Evolutionary conservation across 2,797 vertebrate genomes (phyloP), one percentile per base, ranked within the genome.

Genomic region (Apodemus agrarius): DNA sequence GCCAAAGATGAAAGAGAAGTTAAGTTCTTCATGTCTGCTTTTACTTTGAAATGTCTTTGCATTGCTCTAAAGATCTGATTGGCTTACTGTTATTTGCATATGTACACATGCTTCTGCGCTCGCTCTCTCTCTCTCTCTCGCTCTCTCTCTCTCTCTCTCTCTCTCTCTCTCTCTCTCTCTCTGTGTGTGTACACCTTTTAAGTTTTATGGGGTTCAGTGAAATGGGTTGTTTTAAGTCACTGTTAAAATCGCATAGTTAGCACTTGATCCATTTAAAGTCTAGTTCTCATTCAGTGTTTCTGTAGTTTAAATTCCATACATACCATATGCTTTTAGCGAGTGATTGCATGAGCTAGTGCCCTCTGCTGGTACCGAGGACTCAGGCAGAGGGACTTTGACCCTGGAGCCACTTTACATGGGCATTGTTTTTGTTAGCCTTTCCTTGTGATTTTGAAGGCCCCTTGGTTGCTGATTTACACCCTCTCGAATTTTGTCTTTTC

Each of bases 351-450:
- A 92, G 26, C 82, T 86, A 90, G 90, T 97, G 98, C 97, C 98
- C 96, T 97, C 98, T 98, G 94, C 93, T 97, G 98, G 97, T 83
- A 29, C 34, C 21, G 14, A 80, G 95, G 80, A 84, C 37, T 61
- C 59, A 31, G 83, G 79, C 69, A 13, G 90, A 75, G 86, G 72
- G 69, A 24, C 52, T 89, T 12, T 89, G 84, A 52, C 88, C 94
- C 43, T 0, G 5, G 88, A 90, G 14, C 37, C 16, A 10, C 82
- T 49, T 72, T n/a, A 0, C 11, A 19, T 1, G n/a, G 72, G 76
- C 49, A 69, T 88, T 29, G 3, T 29, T 79, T 75, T 37, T 63
- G 40, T 24, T 57, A 37, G 59, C 89, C 43, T 82, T 85, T 74
- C 31, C 26, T 78, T 72, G 22, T 6, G 52, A 59, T 46, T 90